Evolutionary conservation across 1,140 invertebrate genomes (phyloP), one percentile per base, ranked within the genome.

Genomic region (Drosophila elegans): DNA sequence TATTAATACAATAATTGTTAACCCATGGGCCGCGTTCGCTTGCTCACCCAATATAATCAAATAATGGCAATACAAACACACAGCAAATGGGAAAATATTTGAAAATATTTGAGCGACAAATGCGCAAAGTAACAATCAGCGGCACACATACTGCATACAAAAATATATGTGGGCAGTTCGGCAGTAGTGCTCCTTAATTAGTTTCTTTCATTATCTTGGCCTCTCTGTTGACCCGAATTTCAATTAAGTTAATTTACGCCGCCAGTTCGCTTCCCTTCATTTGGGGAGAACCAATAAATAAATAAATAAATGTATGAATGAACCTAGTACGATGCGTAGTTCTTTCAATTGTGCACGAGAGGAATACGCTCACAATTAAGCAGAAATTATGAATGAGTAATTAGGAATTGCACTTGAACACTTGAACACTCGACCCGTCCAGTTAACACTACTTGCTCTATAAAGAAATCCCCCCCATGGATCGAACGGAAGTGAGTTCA

Each of bases 141-240:
- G 4, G 1, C 3, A 44, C 16, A 21, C 16, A 21, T 21, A 21
- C 16, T 21, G 16, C 16, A 21, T 21, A 21, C 16, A 21, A 21
- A 21, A 0, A 34, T 11, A 13, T 11, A 67, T 72, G 66, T 49
- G 60, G 44, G 51, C 59, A 67, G 74, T 51, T 51, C n/a, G 27
- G 10, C n/a, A 21, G 10, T 11, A 29, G 27, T 36, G 57, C 72
- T 82, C 88, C 81, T 91, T 91, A 91, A 91, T 91, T 91, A 90
- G 89, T 91, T 84, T 91, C 90, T 89, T 91, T 77, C 89, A 90
- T 91, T 88, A 90, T 81, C 77, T 91, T 91, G 90, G 90, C 90
- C 90, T 88, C 90, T 91, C 80, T 91, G 90, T 91, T 91, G 90
- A 91, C 90, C 90, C 90, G 90, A 91, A 91, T 91, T 91, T 91